Conservation (phyloP, 2,113 vertebrate species). For the Clarias batrachus region DNA sequence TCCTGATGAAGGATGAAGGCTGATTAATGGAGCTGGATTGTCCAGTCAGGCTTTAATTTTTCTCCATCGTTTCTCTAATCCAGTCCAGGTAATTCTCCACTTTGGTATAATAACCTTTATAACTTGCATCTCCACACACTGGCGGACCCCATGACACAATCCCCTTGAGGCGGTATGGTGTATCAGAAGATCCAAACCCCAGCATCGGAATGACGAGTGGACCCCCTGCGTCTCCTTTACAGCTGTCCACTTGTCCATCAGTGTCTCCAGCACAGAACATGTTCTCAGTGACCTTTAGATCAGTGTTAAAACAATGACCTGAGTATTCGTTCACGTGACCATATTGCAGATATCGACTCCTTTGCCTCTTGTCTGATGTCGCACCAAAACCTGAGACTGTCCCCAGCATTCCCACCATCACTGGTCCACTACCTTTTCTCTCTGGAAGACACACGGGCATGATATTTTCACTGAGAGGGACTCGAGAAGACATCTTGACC, state of each 20-base stretch:
- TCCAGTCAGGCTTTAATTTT: conserved; percentile 20
- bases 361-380: conserved; percentile 16
- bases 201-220: conserved; percentile 72
- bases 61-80: conserved; percentile 79
- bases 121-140: conserved; percentile 62
- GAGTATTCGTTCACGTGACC: conserved; percentile 64
- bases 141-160: conserved; percentile 85
- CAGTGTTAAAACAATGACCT: conserved; percentile 17
- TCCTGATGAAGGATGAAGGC: not conserved
- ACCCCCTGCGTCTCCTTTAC: conserved; percentile 82
- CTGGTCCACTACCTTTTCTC: conserved; percentile 38
- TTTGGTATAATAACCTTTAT: conserved; percentile 84
- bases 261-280: conserved; percentile 88
- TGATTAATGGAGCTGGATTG: not conserved
- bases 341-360: conserved; percentile 64
- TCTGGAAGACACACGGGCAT: conserved; percentile 86
- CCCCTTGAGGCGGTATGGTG: conserved; percentile 67
- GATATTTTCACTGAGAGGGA: conserved; percentile 72
- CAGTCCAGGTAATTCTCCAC: conserved; percentile 84
- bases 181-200: not conserved
- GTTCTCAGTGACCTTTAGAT: conserved; percentile 74
- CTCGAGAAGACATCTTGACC: conserved; percentile 74
- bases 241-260: conserved; percentile 73
- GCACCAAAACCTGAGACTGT: conserved; percentile 89
- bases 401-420: conserved; percentile 59